These are phyloP conservation scores for Craterocephalus amniculus DNA, from an alignment of 2,797 vertebrate species.

Conservation along the genomic window DNA sequence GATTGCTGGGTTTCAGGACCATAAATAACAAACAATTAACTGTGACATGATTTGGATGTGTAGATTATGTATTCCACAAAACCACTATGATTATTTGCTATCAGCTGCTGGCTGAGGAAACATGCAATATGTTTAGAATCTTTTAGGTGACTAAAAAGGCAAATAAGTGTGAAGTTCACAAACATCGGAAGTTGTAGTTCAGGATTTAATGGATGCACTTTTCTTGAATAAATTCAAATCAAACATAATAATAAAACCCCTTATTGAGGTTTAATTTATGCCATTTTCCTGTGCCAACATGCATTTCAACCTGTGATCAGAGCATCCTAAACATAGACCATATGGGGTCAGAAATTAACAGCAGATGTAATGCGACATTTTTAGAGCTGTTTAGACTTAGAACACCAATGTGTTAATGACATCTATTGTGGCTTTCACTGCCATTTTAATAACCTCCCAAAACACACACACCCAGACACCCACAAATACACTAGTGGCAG, in stretches of 20 bases:
- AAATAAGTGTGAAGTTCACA: no score
- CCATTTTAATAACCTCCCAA: constrained; percentile 56
- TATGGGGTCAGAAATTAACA: constrained; percentile 35
- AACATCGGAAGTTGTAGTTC: neutral
- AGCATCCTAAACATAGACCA: constrained; percentile 31
- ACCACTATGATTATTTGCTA: neutral
- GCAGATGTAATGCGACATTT: constrained; percentile 30
- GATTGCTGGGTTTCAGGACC: neutral
- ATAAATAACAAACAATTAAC: neutral
- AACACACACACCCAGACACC: constrained; percentile 52
- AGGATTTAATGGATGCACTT: neutral
- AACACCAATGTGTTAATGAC: constrained; percentile 43
- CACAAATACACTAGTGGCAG: constrained; percentile 80
- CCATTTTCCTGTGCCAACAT: neutral
- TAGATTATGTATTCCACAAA: neutral
- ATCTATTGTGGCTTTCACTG: constrained; percentile 51
- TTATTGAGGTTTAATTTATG: constrained; percentile 1
- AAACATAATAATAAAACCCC: neutral
- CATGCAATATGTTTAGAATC: no score
- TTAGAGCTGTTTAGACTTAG: constrained; percentile 32
- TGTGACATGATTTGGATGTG: neutral
- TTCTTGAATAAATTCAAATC: neutral
- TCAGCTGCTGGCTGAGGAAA: no score
- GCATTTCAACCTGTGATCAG: neutral
- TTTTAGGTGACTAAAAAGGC: neutral